Base-by-base conservation (phyloP, 2,888 invertebrate genomes). In the Tanypteryx hageni region DNA sequence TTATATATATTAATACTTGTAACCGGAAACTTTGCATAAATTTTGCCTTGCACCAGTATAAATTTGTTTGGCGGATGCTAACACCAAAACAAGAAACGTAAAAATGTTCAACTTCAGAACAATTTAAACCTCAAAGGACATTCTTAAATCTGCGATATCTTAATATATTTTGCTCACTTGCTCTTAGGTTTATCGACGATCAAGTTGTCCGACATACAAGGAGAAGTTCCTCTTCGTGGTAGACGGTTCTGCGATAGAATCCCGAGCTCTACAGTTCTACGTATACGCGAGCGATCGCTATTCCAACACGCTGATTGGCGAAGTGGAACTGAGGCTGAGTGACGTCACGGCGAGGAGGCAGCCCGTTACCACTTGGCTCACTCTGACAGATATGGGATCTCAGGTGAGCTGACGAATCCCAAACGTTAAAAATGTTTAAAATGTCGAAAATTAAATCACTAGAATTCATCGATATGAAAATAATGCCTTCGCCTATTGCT, bases 351-450 rank as follows among this genome's bases (percentile, higher is more conserved):
- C 97, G 13, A 95, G 96, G 89, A 95, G 96, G 86, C 96, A 97
- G 68, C 97, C 97, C 0, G 96, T 97, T 86, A 97, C 97, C 92
- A 97, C 97, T n/a, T 98, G 98, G 97, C 96, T 98, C 92, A 97
- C 97, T 0, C 95, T 98, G 4, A 96, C 97, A 0, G 97, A 97
- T 94, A 97, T 97, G 13, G 96, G 97, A 93, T 89, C 89, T 3
- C 97, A 97, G 95, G 96, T 96, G 94, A 94, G 94, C 76, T 10
- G 4, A 14, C 7, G 3, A 44, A 5, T 44, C 44, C 44, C 44
- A 3, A 44, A 44, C 44, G 44, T 44, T 5, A n/a, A n/a, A n/a
- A n/a, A 44, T 44, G 44, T 5, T 44, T 1, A 44, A 44, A n/a
- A n/a, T n/a, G n/a, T n/a, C n/a, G n/a, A 44, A 44, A 44, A 44